Percentiles rank a stretch among this genome's conserved stretches.
Evolutionary conservation across 1,140 invertebrate species (phyloP).

Genomic region (Bombyx mori): DNA sequence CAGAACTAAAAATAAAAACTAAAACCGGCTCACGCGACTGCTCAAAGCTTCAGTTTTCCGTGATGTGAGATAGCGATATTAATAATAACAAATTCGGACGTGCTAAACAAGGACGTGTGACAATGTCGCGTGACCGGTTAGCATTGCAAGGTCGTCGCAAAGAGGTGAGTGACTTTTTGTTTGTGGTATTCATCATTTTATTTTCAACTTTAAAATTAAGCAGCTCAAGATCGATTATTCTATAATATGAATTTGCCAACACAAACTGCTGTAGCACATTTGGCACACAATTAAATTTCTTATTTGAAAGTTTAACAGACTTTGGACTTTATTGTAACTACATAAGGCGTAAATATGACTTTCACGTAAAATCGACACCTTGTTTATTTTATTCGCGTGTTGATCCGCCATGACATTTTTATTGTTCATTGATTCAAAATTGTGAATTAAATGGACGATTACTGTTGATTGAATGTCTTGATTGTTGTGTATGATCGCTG

Average conservation of each 20-base stretch:
- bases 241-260: not conserved
- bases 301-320: no score
- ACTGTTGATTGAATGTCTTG: conserved; percentile 15
- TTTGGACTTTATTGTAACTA: no score
- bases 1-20: conserved; percentile 11
- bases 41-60: no score
- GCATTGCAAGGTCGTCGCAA: conserved; percentile 61
- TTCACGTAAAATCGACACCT: no score
- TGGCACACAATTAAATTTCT: no score
- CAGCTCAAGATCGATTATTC: not conserved
- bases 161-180: conserved; percentile 43
- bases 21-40: conserved; percentile 14
- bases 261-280: not conserved
- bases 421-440: conserved; percentile 48
- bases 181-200: conserved; percentile 3
- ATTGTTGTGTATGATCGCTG: conserved; percentile 28
- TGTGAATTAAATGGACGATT: conserved; percentile 23
- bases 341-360: no score
- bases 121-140: conserved; percentile 40
- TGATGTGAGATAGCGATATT: no score
- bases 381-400: conserved; percentile 29
- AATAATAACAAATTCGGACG: conserved; percentile 2
- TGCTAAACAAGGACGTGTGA: conserved; percentile 20
- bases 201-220: not conserved
- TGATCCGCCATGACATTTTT: conserved; percentile 35